Conservation (phyloP, 2,797 vertebrate species). For the Myotis myotis region DNA sequence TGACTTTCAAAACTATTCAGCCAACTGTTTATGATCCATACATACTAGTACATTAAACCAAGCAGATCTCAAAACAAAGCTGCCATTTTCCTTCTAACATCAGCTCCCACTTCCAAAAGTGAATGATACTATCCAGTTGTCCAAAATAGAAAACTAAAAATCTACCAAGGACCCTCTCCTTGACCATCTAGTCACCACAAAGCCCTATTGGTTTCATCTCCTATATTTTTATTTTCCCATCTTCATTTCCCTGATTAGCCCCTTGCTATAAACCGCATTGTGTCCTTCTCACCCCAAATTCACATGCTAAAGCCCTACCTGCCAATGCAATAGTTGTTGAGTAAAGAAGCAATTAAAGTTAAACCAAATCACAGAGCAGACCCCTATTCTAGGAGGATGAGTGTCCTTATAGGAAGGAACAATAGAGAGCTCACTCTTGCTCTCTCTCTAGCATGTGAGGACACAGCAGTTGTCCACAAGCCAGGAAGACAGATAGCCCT, state of each 20-base stretch:
- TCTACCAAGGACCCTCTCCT: background rate
- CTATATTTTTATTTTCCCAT: background rate
- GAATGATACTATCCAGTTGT: background rate
- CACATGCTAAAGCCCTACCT: background rate
- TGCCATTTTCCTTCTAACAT: background rate
- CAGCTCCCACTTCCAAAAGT: background rate
- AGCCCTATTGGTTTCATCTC: background rate
- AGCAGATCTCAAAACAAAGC: background rate
- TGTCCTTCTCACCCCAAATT: background rate
- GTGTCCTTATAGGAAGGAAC: background rate
- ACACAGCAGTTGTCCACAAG: background rate
- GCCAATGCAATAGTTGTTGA: background rate
- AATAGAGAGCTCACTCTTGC: background rate
- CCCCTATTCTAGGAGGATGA: background rate
- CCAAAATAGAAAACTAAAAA: background rate
- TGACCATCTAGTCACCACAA: background rate
- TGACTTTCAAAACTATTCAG: slow-evolving; percentile 9
- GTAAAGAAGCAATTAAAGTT: background rate
- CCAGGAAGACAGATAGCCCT: background rate
- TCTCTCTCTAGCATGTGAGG: background rate
- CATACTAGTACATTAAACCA: background rate
- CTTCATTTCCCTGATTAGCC: background rate
- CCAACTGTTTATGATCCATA: background rate
- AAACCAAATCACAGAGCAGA: background rate
- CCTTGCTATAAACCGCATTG: background rate